Conservation (phyloP, 2,888 invertebrate species). For the Dyspetes luteomarginatus region DNA sequence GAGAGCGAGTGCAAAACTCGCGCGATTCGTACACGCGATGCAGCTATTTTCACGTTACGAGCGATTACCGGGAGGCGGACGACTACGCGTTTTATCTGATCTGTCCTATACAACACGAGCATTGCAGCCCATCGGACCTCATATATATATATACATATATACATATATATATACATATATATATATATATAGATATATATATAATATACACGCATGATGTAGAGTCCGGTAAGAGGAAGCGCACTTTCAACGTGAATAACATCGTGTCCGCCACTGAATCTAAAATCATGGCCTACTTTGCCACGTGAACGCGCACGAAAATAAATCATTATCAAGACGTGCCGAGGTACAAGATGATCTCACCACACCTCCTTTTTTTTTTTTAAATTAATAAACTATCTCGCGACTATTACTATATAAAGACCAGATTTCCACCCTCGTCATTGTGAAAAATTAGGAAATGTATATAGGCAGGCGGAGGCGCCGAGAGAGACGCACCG, state of each 20-base stretch:
- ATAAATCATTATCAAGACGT: constrained; percentile 51
- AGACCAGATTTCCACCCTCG: constrained; percentile 49
- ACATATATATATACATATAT: background rate
- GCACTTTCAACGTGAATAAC: constrained; percentile 36
- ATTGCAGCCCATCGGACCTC: constrained; percentile 39
- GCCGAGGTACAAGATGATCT: constrained; percentile 27
- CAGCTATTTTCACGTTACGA: constrained; percentile 68
- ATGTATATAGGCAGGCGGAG: background rate
- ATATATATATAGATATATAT: background rate
- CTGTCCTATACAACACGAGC: constrained; percentile 52
- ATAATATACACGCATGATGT: background rate
- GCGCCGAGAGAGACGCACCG: background rate
- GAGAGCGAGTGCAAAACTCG: background rate
- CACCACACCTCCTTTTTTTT: constrained; percentile 37
- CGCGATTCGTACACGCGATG: constrained; percentile 67
- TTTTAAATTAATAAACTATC: constrained; percentile 54
- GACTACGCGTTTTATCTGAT: constrained; percentile 64
- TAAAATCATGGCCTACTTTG: constrained; percentile 48
- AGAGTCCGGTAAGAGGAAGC: constrained; percentile 25
- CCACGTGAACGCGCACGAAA: constrained; percentile 48
- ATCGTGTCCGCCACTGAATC: constrained; percentile 44
- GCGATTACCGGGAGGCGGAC: constrained; percentile 62
- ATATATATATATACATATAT: background rate
- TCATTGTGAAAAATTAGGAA: constrained; percentile 62
- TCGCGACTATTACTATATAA: constrained; percentile 19